Percentiles rank a stretch among this genome's conserved stretches.
phyloP scores from a whole-genome alignment of 1,140 invertebrate genomes.

The Schlechtendalia chinensis region DNA sequence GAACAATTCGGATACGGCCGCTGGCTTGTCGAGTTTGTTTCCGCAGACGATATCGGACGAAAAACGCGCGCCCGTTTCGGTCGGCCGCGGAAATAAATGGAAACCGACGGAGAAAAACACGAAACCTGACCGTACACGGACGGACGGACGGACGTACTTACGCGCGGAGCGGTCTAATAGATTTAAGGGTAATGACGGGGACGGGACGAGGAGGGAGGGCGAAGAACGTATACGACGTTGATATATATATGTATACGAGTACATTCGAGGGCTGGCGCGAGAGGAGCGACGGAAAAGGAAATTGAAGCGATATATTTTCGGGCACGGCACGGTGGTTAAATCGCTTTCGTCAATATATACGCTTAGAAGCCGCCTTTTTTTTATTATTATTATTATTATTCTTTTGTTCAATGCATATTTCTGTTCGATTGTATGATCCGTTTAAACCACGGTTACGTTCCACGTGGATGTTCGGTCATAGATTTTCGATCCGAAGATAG shows the following conservation, averaged over 20 bases:
- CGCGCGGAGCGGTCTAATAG: neutral
- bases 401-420: too few species aligned
- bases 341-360: conserved; percentile 33
- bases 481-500: too few species aligned
- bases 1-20: conserved; percentile 7
- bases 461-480: too few species aligned
- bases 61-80: neutral
- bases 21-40: too few species aligned
- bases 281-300: conserved; percentile 34
- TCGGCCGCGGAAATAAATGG: conserved; percentile 5
- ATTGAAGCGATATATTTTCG: conserved; percentile 38
- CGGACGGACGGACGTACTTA: too few species aligned
- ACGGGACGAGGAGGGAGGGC: too few species aligned
- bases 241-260: neutral
- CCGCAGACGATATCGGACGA: too few species aligned
- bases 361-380: neutral
- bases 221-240: conserved; percentile 27
- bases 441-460: too few species aligned
- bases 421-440: too few species aligned
- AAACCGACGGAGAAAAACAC: conserved; percentile 14
- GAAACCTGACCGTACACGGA: conserved; percentile 2
- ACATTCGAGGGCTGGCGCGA: neutral
- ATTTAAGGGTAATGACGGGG: too few species aligned
- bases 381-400: too few species aligned
- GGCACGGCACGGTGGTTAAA: too few species aligned